Evolutionary conservation across 2,888 invertebrate genomes (phyloP), one percentile per base, ranked within the genome.

Genomic region (Pandemis cinnamomeana): DNA sequence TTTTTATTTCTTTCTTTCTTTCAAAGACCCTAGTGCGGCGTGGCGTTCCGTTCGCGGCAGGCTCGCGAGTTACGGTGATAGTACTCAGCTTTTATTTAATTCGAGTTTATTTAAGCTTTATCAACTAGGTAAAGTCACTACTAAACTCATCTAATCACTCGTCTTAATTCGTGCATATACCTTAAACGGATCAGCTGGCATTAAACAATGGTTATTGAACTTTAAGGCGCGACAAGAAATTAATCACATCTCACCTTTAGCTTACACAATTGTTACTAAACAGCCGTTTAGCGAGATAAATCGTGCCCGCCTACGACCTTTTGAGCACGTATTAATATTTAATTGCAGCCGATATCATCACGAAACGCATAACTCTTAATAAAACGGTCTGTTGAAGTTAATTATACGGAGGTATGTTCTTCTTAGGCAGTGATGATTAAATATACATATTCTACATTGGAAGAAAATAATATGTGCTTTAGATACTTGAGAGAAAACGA

Each of bases 331-430:
- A 92, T 92, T 92, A 92, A 92, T 91, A 92, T 92, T 93, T 93
- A 92, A 93, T 93, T 93, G 92, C 92, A 89, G 89, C 88, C 88
- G 92, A 94, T 93, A 93, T 91, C 89, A 93, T 91, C 92, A 89
- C 86, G 85, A 81, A 79, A 80, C 80, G 85, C 89, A 90, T 93
- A 91, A 92, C 88, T 91, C 90, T 91, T 93, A 92, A 93, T 93
- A 92, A 92, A 91, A 85, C 90, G 90, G 91, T 91, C 91, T 92
- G 93, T 91, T 91, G 93, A 92, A 92, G 89, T 91, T 93, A 91
- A 92, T 92, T 93, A 92, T 92, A 87, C 88, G 87, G 11, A 58
- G 58, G 27, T 58, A 58, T 11, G 58, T 58, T 58, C 58, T 11
- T 27, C 58, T 58, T 58, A 27, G 27, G 27, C 27, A 7, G 5